Base-by-base conservation (phyloP, 1,140 invertebrate species). In the Anagrus nilaparvatae region DNA sequence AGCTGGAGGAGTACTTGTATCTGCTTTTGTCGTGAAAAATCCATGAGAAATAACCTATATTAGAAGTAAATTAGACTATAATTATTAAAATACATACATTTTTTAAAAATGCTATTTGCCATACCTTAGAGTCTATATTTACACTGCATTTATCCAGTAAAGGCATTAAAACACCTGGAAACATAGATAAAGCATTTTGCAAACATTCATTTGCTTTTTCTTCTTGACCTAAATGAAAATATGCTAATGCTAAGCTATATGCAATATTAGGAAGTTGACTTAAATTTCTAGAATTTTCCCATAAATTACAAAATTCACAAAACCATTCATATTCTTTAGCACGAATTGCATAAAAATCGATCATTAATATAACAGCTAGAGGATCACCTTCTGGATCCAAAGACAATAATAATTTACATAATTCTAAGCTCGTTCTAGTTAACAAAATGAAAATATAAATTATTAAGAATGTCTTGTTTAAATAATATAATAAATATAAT, bases 311-410 rank as follows among this genome's bases (percentile, higher is more conserved):
- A 31, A 84, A 80, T 33, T 88, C 71, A 5, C 82, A 69, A 0
- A 91, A 69, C 82, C 89, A 95, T n/a, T 76, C 63, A 56, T 84
- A 87, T 65, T 95, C 83, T 37, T 77, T 77, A 32, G 83, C 76
- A 44, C 85, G 67, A 24, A 96, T 55, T 0, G 91, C 89, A 60
- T 91, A 88, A 48, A 87, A 89, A 59, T 96, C 91, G 3, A 97
- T 78, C 48, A 83, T 74, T 16, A 94, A 68, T 24, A 88, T 67
- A 8, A 84, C 74, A 18, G 81, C 86, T 43, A 95, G 55, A 2
- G 92, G 92, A 69, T 97, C 92, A 23, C 62, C 72, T 21, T 84
- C 79, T 2, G 88, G 87, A 60, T 93, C 87, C 17, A 95, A 60
- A 30, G 82, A 84, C 23, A 84, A 60, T 19, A 84, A 61, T 17